Evolutionary conservation across 2,888 invertebrate species (phyloP).

Genomic region (Drosophila dives): DNA sequence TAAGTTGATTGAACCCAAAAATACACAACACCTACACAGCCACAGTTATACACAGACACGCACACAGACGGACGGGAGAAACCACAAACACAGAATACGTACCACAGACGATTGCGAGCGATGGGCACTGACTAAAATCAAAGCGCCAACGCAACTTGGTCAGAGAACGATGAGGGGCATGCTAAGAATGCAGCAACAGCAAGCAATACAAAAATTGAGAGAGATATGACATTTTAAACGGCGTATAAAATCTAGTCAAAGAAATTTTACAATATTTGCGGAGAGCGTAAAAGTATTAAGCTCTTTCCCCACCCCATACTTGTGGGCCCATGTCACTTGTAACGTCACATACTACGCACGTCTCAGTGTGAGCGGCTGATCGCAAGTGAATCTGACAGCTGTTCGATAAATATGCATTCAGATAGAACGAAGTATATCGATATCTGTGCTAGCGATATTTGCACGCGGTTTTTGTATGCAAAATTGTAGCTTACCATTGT

Average conservation of each 20-base stretch:
- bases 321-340: constrained; percentile 36
- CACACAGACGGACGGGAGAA: constrained; percentile 38
- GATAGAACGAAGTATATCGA: constrained; percentile 21
- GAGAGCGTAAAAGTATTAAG: constrained; percentile 37
- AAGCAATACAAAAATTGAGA: constrained; percentile 44
- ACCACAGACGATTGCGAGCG: constrained; percentile 60
- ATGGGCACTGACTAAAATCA: constrained; percentile 65
- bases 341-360: constrained; percentile 50
- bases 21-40: constrained; percentile 21
- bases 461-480: background rate
- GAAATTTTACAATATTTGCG: constrained; percentile 43
- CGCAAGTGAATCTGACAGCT: constrained; percentile 45
- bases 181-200: constrained; percentile 41
- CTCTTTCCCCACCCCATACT: constrained; percentile 10
- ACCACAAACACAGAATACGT: constrained; percentile 31
- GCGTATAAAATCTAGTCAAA: constrained; percentile 31
- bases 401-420: constrained; percentile 6
- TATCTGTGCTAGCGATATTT: constrained; percentile 27
- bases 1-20: constrained; percentile 69
- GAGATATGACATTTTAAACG: constrained; percentile 24
- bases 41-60: constrained; percentile 10
- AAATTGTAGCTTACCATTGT: background rate
- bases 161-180: constrained; percentile 29
- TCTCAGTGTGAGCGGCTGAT: constrained; percentile 51
- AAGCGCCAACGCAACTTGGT: constrained; percentile 53